A percentile compares a stretch with the other conserved stretches of the same genome.
phyloP scores from a whole-genome alignment of 2,113 vertebrate species.

The Centropristis striata region DNA sequence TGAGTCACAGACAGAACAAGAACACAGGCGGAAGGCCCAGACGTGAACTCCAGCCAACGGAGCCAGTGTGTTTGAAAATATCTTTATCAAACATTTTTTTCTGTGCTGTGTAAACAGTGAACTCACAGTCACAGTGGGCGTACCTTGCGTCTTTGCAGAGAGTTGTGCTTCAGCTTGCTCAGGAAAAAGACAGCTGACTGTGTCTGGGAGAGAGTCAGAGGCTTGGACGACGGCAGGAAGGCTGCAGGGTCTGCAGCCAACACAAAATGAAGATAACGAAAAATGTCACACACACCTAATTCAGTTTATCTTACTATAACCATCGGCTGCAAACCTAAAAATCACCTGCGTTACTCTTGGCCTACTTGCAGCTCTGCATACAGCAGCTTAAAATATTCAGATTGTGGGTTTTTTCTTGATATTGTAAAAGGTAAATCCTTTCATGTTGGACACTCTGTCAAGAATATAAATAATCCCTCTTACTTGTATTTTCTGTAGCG shows the following conservation, averaged over 20 bases:
- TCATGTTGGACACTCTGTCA: slow-evolving; percentile 1
- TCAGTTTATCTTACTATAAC: slow-evolving; percentile 7
- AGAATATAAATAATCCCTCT: slow-evolving; percentile 2
- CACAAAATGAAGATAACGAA: slow-evolving; percentile 31
- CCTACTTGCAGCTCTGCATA: slow-evolving; percentile 44
- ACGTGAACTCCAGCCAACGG: slow-evolving; percentile 31
- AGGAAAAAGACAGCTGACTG: slow-evolving; percentile 91
- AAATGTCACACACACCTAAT: slow-evolving; percentile 31
- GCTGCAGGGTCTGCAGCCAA: slow-evolving; percentile 68
- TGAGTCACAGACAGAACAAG: slow-evolving; percentile 2
- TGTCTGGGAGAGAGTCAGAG: slow-evolving; percentile 66
- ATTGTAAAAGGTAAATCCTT: neutral
- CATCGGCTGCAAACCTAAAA: neutral
- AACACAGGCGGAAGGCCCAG: slow-evolving; percentile 21
- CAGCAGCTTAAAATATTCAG: slow-evolving; percentile 17
- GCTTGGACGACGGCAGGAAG: slow-evolving; percentile 61
- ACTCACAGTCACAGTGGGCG: neutral
- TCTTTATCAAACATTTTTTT: slow-evolving; percentile 33
- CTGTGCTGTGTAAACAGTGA: slow-evolving; percentile 37
- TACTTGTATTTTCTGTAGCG: slow-evolving; percentile 21
- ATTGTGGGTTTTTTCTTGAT: neutral
- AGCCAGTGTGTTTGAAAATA: slow-evolving; percentile 14
- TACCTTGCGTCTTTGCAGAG: slow-evolving; percentile 88
- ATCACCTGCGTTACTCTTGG: neutral
- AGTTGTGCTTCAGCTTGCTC: slow-evolving; percentile 92